Evolutionary conservation across 2,797 vertebrate species (phyloP).

Genomic region (Rhincodon typus): DNA sequence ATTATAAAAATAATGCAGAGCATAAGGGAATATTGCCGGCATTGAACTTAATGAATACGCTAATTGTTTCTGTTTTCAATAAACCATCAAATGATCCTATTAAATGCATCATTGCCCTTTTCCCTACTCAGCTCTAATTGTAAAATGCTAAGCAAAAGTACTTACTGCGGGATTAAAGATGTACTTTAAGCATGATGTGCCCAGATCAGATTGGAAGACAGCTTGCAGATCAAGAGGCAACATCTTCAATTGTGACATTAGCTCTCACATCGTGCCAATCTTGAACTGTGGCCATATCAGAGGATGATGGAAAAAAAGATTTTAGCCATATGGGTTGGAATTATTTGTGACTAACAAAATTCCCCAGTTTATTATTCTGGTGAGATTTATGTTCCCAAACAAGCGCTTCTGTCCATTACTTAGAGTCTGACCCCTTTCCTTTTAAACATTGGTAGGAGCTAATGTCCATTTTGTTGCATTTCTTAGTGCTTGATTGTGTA

Average conservation of each 20-base stretch:
- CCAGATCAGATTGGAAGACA: background rate
- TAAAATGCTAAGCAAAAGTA: background rate
- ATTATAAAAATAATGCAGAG: background rate
- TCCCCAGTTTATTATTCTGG: slow-evolving; percentile 7
- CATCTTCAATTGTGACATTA: background rate
- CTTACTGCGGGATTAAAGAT: background rate
- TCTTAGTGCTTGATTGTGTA: background rate
- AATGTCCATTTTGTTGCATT: background rate
- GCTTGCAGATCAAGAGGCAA: background rate
- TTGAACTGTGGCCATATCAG: background rate
- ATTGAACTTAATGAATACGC: background rate
- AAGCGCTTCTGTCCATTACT: slow-evolving; percentile 4
- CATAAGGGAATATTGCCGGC: background rate
- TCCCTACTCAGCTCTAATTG: slow-evolving; percentile 4
- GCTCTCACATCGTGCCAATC: background rate
- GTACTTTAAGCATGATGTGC: background rate
- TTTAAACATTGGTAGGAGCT: background rate
- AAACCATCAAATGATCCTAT: background rate
- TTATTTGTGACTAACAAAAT: slow-evolving; percentile 15
- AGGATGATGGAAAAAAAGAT: background rate
- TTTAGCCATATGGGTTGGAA: slow-evolving; percentile 30
- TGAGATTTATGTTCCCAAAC: background rate
- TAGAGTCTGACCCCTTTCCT: background rate
- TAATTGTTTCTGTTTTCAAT: slow-evolving; percentile 1
- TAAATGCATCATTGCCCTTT: slow-evolving; percentile 19